Evolutionary conservation across 2,113 vertebrate genomes (phyloP), one percentile per base, ranked within the genome.

Genomic region (Opisthocomus hoazin): DNA sequence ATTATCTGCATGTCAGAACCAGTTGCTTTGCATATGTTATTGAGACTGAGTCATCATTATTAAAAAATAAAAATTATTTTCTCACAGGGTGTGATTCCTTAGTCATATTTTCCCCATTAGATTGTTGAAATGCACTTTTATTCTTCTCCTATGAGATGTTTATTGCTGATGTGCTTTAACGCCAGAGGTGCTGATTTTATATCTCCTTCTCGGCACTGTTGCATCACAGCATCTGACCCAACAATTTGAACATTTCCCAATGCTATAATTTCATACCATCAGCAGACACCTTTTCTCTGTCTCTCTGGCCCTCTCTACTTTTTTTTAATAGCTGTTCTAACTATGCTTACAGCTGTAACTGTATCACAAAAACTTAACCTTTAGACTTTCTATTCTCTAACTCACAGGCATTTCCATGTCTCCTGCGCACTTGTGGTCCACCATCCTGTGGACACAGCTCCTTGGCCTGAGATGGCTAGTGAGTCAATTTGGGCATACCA

Each of bases 81-180:
- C 94, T 97, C 95, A 96, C 77, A 91, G 96, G 95, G 96, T 79
- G 96, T 96, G 95, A 95, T 96, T 97, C 91, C 89, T 96, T 97
- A 96, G 73, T 97, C 96, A 97, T 89, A 91, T 95, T 94, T 96
- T 93, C 94, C 91, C 87, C 93, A 94, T 94, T 95, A 79, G 80
- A 34, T 91, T 92, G 87, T 84, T 95, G 95, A 96, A 96, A 95
- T 82, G 56, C 56, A 27, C 89, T 54, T 97, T 96, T 94, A 84
- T 97, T 87, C 91, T 92, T 43, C 80, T n/a, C 39, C 32, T 79
- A 82, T 87, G 94, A 96, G 91, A 36, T 79, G 86, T 78, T 95
- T 95, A 95, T 94, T 95, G 87, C 94, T 91, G 64, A 75, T 21
- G 78, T 56, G 73, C 16, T 0, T 75, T 84, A 74, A 37, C 53